phyloP scores from a whole-genome alignment of 2,797 vertebrate genomes.

The Antennarius maculatus region DNA sequence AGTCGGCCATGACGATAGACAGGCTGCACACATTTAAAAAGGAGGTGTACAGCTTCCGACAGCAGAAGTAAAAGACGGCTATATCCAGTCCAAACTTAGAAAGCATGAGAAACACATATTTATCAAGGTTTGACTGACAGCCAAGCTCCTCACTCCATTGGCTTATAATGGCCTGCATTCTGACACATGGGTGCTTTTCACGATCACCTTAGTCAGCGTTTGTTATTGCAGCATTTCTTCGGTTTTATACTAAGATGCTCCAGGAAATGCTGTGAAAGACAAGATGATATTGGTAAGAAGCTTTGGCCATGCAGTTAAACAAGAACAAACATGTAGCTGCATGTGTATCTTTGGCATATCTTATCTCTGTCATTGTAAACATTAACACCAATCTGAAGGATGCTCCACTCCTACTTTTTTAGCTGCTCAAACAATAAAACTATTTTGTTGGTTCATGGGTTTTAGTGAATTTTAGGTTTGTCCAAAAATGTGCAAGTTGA shows the following conservation, averaged over 20 bases:
- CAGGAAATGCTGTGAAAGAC: slow-evolving; percentile 36
- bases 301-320: not conserved
- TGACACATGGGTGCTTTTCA: not conserved
- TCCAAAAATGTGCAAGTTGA: too few species aligned
- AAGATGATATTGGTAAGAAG: slow-evolving; percentile 3
- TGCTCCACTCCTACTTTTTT: not conserved
- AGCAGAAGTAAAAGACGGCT: slow-evolving; percentile 38
- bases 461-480: too few species aligned
- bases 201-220: not conserved
- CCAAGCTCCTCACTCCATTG: slow-evolving; percentile 1
- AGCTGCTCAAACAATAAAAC: not conserved
- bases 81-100: slow-evolving; percentile 71
- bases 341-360: too few species aligned
- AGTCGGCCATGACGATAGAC: slow-evolving; percentile 70
- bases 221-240: not conserved
- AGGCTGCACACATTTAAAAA: slow-evolving; percentile 67
- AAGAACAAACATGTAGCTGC: not conserved
- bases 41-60: slow-evolving; percentile 28
- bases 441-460: not conserved
- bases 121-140: slow-evolving; percentile 24
- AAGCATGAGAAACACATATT: slow-evolving; percentile 65
- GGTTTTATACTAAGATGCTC: not conserved
- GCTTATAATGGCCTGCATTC: slow-evolving; percentile 71
- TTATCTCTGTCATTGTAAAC: not conserved
- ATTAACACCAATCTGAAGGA: not conserved